These are phyloP conservation scores for Cantharis rustica DNA, from an alignment of 2,888 invertebrate species.

Conservation along the genomic window DNA sequence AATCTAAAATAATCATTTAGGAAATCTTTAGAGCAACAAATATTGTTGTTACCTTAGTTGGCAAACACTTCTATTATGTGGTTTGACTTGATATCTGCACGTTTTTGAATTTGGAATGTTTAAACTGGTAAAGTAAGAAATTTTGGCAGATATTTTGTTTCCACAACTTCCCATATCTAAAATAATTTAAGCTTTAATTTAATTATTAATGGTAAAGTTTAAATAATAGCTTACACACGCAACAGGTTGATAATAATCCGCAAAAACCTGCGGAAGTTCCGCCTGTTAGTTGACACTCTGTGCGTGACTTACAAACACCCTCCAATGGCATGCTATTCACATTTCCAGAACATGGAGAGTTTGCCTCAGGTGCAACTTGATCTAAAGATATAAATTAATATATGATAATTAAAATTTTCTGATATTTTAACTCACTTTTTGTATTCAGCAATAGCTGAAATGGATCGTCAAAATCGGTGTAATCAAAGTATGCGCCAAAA, in stretches of 20 bases:
- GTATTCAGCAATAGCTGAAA: slow-evolving; percentile 12
- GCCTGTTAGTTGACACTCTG: slow-evolving; percentile 61
- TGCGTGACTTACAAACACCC: slow-evolving; percentile 60
- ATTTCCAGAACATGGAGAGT: slow-evolving; percentile 48
- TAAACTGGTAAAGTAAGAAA: slow-evolving; percentile 50
- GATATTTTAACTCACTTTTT: slow-evolving; percentile 14
- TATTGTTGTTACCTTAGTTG: slow-evolving; percentile 56
- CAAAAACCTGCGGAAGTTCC: slow-evolving; percentile 50
- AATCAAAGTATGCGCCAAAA: slow-evolving; percentile 28
- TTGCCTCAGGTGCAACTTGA: slow-evolving; percentile 56
- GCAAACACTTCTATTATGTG: slow-evolving; percentile 65
- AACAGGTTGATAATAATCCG: slow-evolving; percentile 42
- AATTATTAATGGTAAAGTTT: background rate
- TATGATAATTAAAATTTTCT: background rate
- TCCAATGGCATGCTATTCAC: slow-evolving; percentile 22
- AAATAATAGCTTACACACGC: slow-evolving; percentile 35
- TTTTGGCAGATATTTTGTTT: slow-evolving; percentile 44
- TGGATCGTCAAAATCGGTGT: slow-evolving; percentile 30
- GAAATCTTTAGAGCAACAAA: background rate
- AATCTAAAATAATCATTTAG: slow-evolving; percentile 47
- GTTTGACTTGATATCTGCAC: slow-evolving; percentile 62
- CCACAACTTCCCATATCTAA: slow-evolving; percentile 38
- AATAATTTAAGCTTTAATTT: slow-evolving; percentile 7
- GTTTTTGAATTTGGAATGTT: slow-evolving; percentile 55
- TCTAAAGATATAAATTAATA: slow-evolving; percentile 46